phyloP scores from a whole-genome alignment of 1,140 invertebrate species.

The Chymomyza costata region DNA sequence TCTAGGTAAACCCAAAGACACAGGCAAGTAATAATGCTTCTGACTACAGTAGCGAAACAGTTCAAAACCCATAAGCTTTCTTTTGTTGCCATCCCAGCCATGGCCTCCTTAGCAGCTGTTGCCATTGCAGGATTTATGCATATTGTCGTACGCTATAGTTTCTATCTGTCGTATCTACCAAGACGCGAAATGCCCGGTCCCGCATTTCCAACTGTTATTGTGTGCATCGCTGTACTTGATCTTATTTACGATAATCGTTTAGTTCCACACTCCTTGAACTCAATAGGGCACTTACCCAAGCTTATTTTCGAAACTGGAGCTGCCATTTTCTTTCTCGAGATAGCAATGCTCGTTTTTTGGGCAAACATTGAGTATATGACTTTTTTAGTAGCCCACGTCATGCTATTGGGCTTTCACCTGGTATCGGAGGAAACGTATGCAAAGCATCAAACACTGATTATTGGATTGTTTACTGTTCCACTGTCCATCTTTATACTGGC shows the following conservation, averaged over 20 bases:
- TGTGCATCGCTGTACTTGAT: conserved; percentile 4
- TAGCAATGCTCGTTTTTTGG: too few species aligned
- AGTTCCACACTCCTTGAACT: neutral
- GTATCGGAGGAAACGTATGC: neutral
- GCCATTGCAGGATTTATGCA: conserved; percentile 6
- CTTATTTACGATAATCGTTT: conserved; percentile 5
- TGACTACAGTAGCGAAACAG: too few species aligned
- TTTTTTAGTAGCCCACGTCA: neutral
- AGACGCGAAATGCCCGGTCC: neutral
- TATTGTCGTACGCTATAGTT: neutral
- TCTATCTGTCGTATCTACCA: neutral
- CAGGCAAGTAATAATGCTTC: too few species aligned
- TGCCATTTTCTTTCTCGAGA: too few species aligned
- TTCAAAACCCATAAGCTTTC: too few species aligned
- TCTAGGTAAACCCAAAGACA: too few species aligned
- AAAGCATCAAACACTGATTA: neutral
- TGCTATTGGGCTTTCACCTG: neutral
- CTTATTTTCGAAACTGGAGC: too few species aligned
- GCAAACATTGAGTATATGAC: neutral
- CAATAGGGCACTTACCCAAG: neutral
- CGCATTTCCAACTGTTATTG: neutral
- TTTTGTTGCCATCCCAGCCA: too few species aligned
- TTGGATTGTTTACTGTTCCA: conserved; percentile 8
- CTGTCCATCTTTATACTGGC: neutral
- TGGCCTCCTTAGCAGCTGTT: conserved; percentile 14